phyloP scores from a whole-genome alignment of 2,113 vertebrate genomes.

The Xenus cinereus region DNA sequence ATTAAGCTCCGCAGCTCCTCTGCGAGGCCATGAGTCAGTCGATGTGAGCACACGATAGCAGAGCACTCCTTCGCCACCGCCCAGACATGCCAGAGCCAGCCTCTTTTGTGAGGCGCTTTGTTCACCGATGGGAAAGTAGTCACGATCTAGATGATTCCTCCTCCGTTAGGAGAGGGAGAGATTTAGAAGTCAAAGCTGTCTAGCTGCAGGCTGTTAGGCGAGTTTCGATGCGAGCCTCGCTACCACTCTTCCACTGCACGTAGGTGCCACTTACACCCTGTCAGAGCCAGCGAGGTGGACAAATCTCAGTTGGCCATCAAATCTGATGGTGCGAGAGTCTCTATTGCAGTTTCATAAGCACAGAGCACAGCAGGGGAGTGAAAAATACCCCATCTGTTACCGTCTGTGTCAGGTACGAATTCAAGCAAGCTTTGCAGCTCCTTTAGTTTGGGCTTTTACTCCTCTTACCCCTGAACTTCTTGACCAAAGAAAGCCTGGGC shows the following conservation, averaged over 20 bases:
- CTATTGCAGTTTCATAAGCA: not conserved
- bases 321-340: not conserved
- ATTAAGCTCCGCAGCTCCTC: constrained; percentile 17
- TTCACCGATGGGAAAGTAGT: constrained; percentile 55
- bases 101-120: constrained; percentile 48
- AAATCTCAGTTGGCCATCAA: not conserved
- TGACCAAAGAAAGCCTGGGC: not conserved
- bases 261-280: not conserved
- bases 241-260: not conserved
- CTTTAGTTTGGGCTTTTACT: not conserved
- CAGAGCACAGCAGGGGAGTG: not conserved
- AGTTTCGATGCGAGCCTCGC: constrained; percentile 40
- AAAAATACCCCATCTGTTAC: not conserved
- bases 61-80: constrained; percentile 47
- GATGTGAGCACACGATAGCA: constrained; percentile 12
- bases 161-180: constrained; percentile 31
- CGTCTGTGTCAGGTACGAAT: not conserved
- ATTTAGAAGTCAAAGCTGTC: constrained; percentile 52
- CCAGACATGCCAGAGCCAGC: constrained; percentile 59
- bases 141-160: constrained; percentile 52
- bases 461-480: not conserved
- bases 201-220: constrained; percentile 42
- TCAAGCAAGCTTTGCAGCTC: not conserved
- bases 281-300: not conserved
- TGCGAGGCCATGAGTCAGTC: constrained; percentile 34